Base-by-base conservation (phyloP, 1,140 invertebrate species). In the Leptopilina clavipes region DNA sequence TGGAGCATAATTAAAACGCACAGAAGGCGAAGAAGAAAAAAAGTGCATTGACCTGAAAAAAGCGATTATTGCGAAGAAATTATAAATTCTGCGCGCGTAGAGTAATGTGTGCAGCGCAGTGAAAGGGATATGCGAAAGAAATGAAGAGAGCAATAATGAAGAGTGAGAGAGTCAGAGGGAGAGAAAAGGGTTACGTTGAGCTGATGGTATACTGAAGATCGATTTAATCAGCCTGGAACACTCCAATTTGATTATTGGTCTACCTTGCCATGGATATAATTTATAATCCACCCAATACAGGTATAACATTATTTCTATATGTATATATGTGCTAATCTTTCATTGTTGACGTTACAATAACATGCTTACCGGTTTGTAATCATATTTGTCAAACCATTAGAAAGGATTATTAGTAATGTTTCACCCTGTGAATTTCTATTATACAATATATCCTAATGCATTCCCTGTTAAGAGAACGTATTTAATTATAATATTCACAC, bases 171-270 rank as follows among this genome's bases (percentile, higher is more conserved):
- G n/a, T n/a, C n/a, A 40, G 37, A 40, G 37, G 7, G 31, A 65
- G 3, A 22, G 59, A 25, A n/a, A 65, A 65, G 59, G 59, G 14
- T 31, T 65, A 14, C 12, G 19, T 65, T 65, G 56, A 25, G 56
- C 56, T n/a, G 56, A 65, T 31, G 56, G 56, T 19, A 65, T 31
- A 22, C 12, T 31, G 19, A 75, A 78, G 77, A 78, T 54, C 72
- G 77, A 78, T 76, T 78, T 76, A 78, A 78, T 78, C 77, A 78
- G 72, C 70, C 52, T 17, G 74, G 71, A 31, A 14, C 11, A 31
- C 70, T 78, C 44, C 70, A 65, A 72, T 76, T 78, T 75, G 74
- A 78, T 78, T 78, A 78, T 76, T 75, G 74, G 74, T 48, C 70
- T 59, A 70, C 70, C 71, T 65, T 76, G 71, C 71, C 74, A 71